These are phyloP conservation scores for Halcyon malimbica DNA, from an alignment of 2,113 vertebrate species.

Conservation along the genomic window DNA sequence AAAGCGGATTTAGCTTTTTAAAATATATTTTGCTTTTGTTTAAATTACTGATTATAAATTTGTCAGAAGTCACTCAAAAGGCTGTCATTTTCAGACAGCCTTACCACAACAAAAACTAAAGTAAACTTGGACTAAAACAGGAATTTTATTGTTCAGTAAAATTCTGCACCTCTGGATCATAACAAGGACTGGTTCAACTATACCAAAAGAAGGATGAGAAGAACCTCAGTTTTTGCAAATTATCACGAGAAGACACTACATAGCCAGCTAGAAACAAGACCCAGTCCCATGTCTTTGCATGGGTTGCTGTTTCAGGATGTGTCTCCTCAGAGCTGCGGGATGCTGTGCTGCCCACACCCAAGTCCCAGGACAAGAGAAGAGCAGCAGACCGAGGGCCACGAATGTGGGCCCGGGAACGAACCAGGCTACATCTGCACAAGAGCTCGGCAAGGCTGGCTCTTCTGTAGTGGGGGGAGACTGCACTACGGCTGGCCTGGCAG, in stretches of 20 bases:
- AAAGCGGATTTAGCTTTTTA: neutral
- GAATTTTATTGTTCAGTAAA: neutral
- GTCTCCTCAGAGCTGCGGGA: fast-evolving
- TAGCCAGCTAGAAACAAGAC: neutral
- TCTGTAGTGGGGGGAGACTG: neutral
- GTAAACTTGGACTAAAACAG: neutral
- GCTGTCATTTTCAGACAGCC: neutral
- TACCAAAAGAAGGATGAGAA: neutral
- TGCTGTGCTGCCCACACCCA: neutral
- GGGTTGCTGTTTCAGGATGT: neutral
- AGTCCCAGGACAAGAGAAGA: neutral
- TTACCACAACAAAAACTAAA: neutral
- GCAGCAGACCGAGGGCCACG: fast-evolving
- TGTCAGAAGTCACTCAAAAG: neutral
- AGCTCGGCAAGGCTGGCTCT: neutral
- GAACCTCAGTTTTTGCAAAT: neutral
- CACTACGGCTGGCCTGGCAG: fast-evolving
- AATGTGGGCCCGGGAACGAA: too few relatives aligned
- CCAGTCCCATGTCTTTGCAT: neutral
- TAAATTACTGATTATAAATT: neutral
- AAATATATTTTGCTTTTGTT: neutral
- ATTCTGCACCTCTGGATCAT: neutral
- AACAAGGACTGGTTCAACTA: neutral
- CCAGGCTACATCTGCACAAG: too few relatives aligned
- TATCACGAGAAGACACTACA: neutral